phyloP scores from a whole-genome alignment of 1,140 invertebrate genomes.

The Marisa cornuarietis region DNA sequence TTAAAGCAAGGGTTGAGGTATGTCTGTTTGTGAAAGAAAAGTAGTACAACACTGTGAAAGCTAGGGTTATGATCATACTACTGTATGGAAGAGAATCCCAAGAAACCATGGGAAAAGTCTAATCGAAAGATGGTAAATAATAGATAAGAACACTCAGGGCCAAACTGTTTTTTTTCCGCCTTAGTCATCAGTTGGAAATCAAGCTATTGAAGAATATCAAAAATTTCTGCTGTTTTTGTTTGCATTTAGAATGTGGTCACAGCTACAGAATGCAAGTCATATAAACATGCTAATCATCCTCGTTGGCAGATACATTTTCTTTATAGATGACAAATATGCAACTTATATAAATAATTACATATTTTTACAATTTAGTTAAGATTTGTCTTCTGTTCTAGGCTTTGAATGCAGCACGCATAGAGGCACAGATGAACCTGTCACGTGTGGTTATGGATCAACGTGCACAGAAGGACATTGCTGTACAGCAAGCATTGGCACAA shows the following conservation, averaged over 20 bases:
- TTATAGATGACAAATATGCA: not conserved
- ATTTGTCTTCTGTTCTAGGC: constrained; percentile 48
- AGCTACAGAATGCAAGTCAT: not conserved
- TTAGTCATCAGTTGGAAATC: no score
- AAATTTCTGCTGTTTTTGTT: no score
- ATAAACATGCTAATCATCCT: not conserved
- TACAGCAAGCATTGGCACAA: constrained; percentile 62
- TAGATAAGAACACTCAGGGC: no score
- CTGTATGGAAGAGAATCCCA: no score
- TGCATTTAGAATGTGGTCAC: not conserved
- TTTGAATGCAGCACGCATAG: constrained; percentile 56
- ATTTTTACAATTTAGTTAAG: not conserved
- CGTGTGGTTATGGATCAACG: constrained; percentile 62
- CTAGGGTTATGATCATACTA: no score
- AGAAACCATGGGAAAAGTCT: no score
- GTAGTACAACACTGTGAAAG: no score
- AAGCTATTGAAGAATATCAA: no score
- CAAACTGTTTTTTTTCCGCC: no score
- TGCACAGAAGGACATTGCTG: constrained; percentile 61
- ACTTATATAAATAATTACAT: not conserved
- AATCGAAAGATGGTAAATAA: no score
- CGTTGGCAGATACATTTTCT: not conserved
- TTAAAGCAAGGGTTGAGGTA: no score
- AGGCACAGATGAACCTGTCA: constrained; percentile 61
- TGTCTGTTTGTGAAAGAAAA: no score